Percentiles rank a stretch among this genome's conserved stretches.
Conservation (phyloP, 2,888 invertebrate species). For the Drymonia ruficornis region DNA sequence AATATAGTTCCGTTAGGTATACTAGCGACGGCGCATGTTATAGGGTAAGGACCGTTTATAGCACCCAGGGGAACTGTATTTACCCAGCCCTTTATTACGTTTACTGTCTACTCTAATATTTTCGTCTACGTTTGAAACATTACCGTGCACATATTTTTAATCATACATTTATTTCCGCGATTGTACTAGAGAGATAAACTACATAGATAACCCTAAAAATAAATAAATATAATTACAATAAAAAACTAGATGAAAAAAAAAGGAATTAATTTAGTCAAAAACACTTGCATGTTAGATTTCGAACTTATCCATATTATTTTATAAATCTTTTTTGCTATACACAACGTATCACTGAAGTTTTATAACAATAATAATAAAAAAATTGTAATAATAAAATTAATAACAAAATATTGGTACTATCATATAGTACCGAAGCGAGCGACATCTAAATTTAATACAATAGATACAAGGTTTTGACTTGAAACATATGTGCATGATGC, state of each 20-base stretch:
- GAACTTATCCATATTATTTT: slow-evolving; percentile 49
- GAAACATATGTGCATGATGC: slow-evolving; percentile 3
- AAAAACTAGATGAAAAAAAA: slow-evolving; percentile 39
- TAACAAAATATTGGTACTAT: slow-evolving; percentile 53
- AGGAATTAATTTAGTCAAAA: slow-evolving; percentile 39
- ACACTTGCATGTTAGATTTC: slow-evolving; percentile 49
- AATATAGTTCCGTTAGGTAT: background rate
- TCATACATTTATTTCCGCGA: slow-evolving; percentile 42
- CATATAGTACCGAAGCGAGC: slow-evolving; percentile 49
- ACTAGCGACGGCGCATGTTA: background rate
- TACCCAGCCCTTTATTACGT: background rate
- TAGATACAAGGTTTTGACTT: slow-evolving; percentile 23
- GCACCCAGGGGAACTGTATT: too few species aligned
- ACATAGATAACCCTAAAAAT: slow-evolving; percentile 16
- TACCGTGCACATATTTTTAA: slow-evolving; percentile 43
- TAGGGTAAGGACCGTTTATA: too few species aligned
- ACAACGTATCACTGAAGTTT: slow-evolving; percentile 46
- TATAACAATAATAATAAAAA: slow-evolving; percentile 49
- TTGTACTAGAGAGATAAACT: slow-evolving; percentile 52
- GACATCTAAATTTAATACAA: slow-evolving; percentile 42
- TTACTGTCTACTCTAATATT: background rate
- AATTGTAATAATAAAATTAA: slow-evolving; percentile 55
- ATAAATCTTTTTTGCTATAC: slow-evolving; percentile 42
- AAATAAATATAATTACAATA: slow-evolving; percentile 41
- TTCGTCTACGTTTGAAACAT: slow-evolving; percentile 33